Base-by-base conservation (phyloP, 1,140 invertebrate genomes). In the Aphis gossypii region DNA sequence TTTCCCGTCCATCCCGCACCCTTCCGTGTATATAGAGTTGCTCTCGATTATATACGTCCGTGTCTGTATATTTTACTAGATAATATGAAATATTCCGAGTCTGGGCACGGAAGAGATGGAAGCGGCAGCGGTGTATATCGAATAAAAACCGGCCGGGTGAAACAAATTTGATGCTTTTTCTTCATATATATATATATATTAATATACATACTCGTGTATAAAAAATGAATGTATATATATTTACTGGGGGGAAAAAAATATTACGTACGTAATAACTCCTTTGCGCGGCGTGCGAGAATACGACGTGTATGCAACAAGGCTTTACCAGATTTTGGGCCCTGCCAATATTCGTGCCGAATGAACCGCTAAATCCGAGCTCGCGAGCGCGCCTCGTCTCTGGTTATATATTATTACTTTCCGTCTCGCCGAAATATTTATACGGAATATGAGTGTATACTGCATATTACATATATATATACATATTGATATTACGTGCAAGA, bases 71-170 rank as follows among this genome's bases (percentile, higher is more conserved):
- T 88, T 88, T 88, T 51, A 54, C 87, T 48, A 88, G 87, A 88
- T 88, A 87, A 48, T 87, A 87, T 87, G 87, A 89, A 48, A 54
- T 54, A 89, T 56, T 89, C 23, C 48, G 86, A 21, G 30, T 38
- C 35, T 51, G 2, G 14, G 7, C 18, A 20, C 18, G n/a, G 35
- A 23, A 38, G 88, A 41, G 88, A 21, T 21, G 46, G 25, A 41
- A 60, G 41, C 54, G 25, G n/a, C 0, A 46, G 38, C 4, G 76
- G 91, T 25, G 46, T 92, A 84, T 93, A 93, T 86, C 92, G 92
- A 93, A 93, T 93, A 93, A 93, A 93, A 93, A 44, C 35, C 82
- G 92, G 54, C 92, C 92, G 82, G 82, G 68, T 54, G 82, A 93
- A 93, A 93, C 92, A 93, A 93, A 93, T 93, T 93, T 56, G 92